A percentile compares a stretch with the other conserved stretches of the same genome.
Conservation (phyloP, 2,888 invertebrate species). For the Silvanus unidentatus region DNA sequence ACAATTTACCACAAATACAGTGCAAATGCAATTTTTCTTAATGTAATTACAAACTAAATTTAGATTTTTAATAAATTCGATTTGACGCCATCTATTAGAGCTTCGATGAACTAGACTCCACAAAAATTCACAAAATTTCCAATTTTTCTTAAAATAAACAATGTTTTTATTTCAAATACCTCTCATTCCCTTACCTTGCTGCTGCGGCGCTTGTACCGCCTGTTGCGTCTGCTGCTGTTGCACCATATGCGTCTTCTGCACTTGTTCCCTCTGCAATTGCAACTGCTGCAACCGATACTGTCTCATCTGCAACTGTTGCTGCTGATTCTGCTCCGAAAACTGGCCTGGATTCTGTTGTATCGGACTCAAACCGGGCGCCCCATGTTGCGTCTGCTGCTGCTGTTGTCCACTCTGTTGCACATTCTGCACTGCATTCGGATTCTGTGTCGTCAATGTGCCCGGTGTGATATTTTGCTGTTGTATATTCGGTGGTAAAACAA, state of each 20-base stretch:
- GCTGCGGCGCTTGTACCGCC: neutral
- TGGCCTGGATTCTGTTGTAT: constrained; percentile 31
- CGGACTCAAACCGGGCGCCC: constrained; percentile 40
- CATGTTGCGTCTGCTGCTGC: constrained; percentile 15
- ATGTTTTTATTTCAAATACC: no score
- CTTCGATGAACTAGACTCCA: no score
- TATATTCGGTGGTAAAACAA: constrained; percentile 40
- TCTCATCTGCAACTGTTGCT: constrained; percentile 44
- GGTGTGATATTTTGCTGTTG: constrained; percentile 36
- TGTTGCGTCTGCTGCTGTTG: constrained; percentile 27
- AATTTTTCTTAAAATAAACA: no score
- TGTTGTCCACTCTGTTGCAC: constrained; percentile 18
- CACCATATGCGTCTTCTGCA: constrained; percentile 28
- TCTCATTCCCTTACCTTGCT: neutral
- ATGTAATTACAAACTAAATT: no score
- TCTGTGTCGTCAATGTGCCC: constrained; percentile 17
- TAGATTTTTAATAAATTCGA: no score
- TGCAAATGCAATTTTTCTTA: no score
- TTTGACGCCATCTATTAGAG: no score
- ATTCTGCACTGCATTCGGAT: constrained; percentile 10
- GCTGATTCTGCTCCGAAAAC: constrained; percentile 32
- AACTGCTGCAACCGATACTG: constrained; percentile 61
- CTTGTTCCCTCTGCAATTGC: constrained; percentile 42
- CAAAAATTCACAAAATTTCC: no score
- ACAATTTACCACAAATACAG: no score